These are phyloP conservation scores for Drosophila baimaii DNA, from an alignment of 1,140 invertebrate genomes.

Conservation along the genomic window DNA sequence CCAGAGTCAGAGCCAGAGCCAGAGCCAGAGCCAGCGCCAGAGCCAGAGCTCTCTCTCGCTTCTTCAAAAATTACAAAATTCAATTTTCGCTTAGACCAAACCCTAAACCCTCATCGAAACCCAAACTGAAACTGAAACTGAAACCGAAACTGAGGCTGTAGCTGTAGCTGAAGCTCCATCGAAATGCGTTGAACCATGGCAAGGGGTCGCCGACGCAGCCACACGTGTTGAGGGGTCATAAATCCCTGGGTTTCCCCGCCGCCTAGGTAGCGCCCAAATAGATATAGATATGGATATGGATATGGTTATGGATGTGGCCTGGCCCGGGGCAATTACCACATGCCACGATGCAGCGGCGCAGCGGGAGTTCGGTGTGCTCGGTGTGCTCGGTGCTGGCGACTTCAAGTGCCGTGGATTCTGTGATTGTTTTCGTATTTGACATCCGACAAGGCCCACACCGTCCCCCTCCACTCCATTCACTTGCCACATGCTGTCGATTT, in stretches of 20 bases:
- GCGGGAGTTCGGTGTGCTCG: conserved; percentile 62
- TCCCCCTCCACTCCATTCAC: conserved; percentile 6
- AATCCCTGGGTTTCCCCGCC: conserved; percentile 35
- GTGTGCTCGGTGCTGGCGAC: conserved; percentile 53
- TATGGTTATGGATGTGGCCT: conserved; percentile 8
- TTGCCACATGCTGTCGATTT: conserved; percentile 76
- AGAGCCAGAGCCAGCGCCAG: conserved; percentile 3
- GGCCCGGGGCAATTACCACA: conserved; percentile 74
- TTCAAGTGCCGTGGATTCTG: conserved; percentile 54
- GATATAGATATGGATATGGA: conserved; percentile 17
- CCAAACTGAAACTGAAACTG: conserved; percentile 2
- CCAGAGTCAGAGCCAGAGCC: neutral
- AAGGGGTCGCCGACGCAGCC: conserved; percentile 52
- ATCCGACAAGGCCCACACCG: neutral
- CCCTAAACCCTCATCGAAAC: conserved; percentile 3
- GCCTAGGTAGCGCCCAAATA: conserved; percentile 18
- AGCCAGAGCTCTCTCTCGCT: neutral
- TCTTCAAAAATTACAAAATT: conserved; percentile 32
- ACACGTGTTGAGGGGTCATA: conserved; percentile 61
- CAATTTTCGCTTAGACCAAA: neutral
- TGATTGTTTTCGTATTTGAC: conserved; percentile 55
- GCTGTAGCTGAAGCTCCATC: conserved; percentile 18
- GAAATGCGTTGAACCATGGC: conserved; percentile 44
- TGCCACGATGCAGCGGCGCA: conserved; percentile 70
- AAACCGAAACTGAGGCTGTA: neutral